These are phyloP conservation scores for Hylyphantes graminicola DNA, from an alignment of 1,140 invertebrate species.

Conservation along the genomic window DNA sequence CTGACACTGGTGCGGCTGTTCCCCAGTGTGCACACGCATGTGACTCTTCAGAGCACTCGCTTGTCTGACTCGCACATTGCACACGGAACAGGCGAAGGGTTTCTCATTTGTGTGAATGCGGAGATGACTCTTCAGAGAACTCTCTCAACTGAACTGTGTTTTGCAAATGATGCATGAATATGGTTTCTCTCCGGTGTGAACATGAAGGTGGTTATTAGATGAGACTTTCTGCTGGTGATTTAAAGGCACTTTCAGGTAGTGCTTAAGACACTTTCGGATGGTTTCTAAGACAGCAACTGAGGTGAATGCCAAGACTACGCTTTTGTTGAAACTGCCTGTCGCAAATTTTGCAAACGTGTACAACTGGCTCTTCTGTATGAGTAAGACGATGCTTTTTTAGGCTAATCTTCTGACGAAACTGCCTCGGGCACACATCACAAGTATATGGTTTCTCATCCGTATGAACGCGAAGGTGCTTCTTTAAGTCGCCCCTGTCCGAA, in stretches of 20 bases:
- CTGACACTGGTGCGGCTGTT: conserved; percentile 91
- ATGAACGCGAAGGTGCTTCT: neutral
- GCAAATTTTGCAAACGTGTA: too few species aligned
- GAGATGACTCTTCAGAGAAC: conserved; percentile 92
- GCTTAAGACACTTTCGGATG: too few species aligned
- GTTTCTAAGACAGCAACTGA: too few species aligned
- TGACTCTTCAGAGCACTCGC: conserved; percentile 91
- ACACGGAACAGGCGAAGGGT: conserved; percentile 90
- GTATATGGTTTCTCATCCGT: neutral
- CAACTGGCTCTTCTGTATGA: neutral
- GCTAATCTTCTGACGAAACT: neutral
- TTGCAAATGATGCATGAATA: too few species aligned
- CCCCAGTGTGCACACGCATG: conserved; percentile 92
- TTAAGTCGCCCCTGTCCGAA: conserved; percentile 1
- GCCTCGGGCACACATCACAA: conserved; percentile 1
- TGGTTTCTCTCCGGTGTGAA: too few species aligned
- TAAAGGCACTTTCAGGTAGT: too few species aligned
- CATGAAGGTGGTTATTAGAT: too few species aligned
- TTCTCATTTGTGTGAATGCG: conserved; percentile 92
- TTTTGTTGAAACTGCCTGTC: too few species aligned
- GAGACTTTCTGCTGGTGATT: too few species aligned
- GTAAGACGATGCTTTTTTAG: neutral
- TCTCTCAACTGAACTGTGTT: too few species aligned
- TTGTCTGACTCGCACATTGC: conserved; percentile 90
- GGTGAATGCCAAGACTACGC: too few species aligned